Percentiles rank a stretch among this genome's conserved stretches.
These are phyloP conservation scores for Disparrhopalites patrizii DNA, from an alignment of 2,888 invertebrate species.

Conservation along the genomic window DNA sequence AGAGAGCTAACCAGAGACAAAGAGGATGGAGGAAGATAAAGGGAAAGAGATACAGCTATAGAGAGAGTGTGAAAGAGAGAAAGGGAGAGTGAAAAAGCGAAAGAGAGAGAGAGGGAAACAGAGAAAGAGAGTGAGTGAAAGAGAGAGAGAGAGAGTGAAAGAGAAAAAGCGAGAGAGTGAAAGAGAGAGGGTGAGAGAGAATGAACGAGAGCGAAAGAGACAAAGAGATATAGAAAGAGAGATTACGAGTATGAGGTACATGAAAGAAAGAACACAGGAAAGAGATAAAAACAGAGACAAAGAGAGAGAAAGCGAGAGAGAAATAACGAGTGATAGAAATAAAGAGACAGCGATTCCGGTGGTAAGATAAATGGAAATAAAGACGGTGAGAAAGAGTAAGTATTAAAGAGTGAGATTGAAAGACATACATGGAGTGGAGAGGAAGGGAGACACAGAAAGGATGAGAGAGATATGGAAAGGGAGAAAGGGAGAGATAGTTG, in stretches of 20 bases:
- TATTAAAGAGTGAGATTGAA: neutral
- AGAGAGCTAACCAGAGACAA: neutral
- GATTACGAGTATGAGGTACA: neutral
- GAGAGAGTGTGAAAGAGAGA: neutral
- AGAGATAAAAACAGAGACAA: neutral
- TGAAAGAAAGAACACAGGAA: neutral
- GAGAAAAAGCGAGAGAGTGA: neutral
- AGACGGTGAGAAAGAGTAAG: neutral
- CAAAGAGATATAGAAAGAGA: neutral
- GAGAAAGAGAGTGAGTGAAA: neutral
- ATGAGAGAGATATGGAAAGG: neutral
- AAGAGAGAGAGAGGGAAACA: neutral
- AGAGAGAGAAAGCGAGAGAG: neutral
- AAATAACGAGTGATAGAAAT: neutral
- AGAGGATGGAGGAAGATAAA: neutral
- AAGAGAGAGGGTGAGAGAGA: neutral
- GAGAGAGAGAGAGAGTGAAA: neutral
- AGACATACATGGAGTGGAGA: neutral
- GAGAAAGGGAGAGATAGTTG: neutral
- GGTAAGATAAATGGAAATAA: too few relatives aligned
- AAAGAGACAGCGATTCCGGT: neutral
- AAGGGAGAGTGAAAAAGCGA: neutral
- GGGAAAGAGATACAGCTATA: neutral
- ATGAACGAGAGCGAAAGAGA: constrained; percentile 1
- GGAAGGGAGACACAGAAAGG: neutral